Evolutionary conservation across 2,113 vertebrate genomes (phyloP), one percentile per base, ranked within the genome.

Genomic region (Barbus barbus): DNA sequence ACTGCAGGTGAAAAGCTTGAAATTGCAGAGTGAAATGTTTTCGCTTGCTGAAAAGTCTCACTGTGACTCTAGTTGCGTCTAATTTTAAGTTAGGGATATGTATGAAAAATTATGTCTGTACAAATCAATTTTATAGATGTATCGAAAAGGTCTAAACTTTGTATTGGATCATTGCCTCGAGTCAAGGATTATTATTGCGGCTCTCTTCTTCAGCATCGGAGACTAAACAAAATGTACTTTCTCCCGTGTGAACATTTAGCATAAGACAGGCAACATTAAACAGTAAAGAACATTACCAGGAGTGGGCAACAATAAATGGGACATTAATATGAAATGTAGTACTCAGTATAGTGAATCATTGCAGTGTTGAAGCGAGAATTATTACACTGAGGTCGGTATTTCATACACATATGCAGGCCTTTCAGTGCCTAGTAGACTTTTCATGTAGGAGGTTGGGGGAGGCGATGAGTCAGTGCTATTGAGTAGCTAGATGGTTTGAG

Each of bases 381-480:
- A 44, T 46, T 73, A 46, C 69, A 44, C 69, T 46, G 38, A 73
- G 69, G 22, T 46, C 6, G 2, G 38, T 73, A 26, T 73, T 73
- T 73, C 38, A 73, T 73, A 73, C 36, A 44, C 38, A 14, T 24
- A 26, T 8, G 38, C 13, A 44, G 1, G 36, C 13, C 69, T 72
- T 72, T 72, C 11, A 24, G 69, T 20, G 31, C 22, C 36, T 72
- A 44, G 36, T 44, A 44, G 36, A 72, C 69, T 73, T 24, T 73
- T 46, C 38, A 73, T 38, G 69, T 46, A 22, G 69, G 69, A 73
- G 38, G 69, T 16, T 73, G 69, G 69, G 69, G 69, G 69, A 73
- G 69, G 38, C 6, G n/a, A 41, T 73, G 38, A 46, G 22, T 72
- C 69, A 72, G n/a, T 72, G 69, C 38, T 72, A 26, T 24, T 72